phyloP scores from a whole-genome alignment of 2,113 vertebrate genomes.

The Lepus timidus region DNA sequence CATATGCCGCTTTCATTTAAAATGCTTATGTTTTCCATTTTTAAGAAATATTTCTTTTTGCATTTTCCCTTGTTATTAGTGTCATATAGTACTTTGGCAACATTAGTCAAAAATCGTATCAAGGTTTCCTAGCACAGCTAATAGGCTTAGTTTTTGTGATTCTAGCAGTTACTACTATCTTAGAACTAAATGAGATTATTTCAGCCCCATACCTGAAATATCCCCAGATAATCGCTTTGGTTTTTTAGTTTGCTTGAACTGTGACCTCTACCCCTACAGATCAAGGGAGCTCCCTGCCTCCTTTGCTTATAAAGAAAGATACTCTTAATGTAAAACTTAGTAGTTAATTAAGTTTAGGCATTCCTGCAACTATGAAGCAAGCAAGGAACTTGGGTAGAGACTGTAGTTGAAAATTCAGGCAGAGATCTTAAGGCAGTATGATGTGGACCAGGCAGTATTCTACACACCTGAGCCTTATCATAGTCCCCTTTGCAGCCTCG shows the following conservation, averaged over 20 bases:
- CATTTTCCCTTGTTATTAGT: slow-evolving; percentile 29
- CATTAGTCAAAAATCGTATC: not conserved
- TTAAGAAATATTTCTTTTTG: slow-evolving; percentile 24
- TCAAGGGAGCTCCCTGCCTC: not conserved
- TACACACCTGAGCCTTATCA: slow-evolving; percentile 67
- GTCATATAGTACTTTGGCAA: not conserved
- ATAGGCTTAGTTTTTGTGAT: slow-evolving; percentile 43
- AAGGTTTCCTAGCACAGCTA: slow-evolving; percentile 8
- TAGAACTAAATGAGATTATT: slow-evolving; percentile 53
- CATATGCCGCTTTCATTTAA: not conserved
- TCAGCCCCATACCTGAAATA: slow-evolving; percentile 44
- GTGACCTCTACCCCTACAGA: not conserved
- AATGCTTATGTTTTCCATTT: slow-evolving; percentile 37
- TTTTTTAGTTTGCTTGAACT: slow-evolving; percentile 50
- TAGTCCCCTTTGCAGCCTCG: not conserved
- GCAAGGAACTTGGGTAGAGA: slow-evolving; percentile 4
- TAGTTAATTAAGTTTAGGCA: not conserved
- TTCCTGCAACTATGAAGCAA: not conserved
- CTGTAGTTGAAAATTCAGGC: not conserved
- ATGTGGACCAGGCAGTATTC: not conserved
- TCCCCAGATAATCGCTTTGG: slow-evolving; percentile 1
- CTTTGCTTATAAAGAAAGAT: slow-evolving; percentile 9
- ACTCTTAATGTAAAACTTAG: slow-evolving; percentile 48
- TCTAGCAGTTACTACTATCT: slow-evolving; percentile 16
- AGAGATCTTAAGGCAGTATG: not conserved